Conservation (phyloP, 2,113 vertebrate species). For the Recurvirostra avosetta region DNA sequence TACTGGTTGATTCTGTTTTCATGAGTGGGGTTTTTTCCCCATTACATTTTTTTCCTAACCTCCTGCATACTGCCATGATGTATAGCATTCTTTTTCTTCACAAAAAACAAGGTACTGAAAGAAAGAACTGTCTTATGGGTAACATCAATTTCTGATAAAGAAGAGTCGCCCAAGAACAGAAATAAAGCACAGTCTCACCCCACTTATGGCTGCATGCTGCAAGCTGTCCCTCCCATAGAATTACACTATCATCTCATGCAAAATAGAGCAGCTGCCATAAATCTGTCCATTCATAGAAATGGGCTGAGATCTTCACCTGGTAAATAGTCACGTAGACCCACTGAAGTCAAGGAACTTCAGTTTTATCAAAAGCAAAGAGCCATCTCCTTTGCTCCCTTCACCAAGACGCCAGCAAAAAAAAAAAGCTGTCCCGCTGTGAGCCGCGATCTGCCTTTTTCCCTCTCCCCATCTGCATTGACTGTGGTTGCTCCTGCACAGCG, state of each 20-base stretch:
- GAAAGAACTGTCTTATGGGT: not conserved
- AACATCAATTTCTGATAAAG: not conserved
- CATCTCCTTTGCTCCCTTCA: not conserved
- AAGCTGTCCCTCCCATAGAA: not conserved
- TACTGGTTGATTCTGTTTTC: not conserved
- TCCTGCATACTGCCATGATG: not conserved
- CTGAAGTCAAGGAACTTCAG: not conserved
- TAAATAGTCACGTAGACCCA: not conserved
- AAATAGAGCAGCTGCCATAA: not conserved
- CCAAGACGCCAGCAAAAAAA: not conserved
- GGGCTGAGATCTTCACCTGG: not conserved
- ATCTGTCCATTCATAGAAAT: not conserved
- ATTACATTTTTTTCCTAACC: not conserved
- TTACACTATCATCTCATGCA: not conserved
- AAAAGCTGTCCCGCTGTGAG: not conserved
- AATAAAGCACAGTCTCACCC: not conserved
- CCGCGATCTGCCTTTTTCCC: not conserved
- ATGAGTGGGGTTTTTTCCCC: fast-evolving
- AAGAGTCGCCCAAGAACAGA: not conserved
- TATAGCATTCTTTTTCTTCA: not conserved
- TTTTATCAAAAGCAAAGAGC: not conserved
- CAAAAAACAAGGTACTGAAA: not conserved
- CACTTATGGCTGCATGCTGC: not conserved
- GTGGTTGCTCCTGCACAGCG: not conserved
- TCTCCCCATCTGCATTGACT: not conserved